Evolutionary conservation across 2,113 vertebrate genomes (phyloP).

Genomic region (Arenaria interpres): DNA sequence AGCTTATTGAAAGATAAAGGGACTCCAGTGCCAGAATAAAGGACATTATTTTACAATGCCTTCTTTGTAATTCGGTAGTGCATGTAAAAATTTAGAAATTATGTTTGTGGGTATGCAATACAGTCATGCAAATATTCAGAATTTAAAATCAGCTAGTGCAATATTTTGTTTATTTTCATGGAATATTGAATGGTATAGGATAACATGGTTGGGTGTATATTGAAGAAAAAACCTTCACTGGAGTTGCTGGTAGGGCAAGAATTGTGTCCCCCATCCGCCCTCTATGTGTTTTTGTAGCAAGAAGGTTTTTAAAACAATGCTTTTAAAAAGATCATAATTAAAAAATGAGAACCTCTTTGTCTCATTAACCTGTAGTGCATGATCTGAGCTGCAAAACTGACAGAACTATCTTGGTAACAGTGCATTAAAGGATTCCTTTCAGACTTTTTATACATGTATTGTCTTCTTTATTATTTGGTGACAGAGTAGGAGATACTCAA

Average conservation of each 20-base stretch:
- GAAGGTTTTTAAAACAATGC: not conserved
- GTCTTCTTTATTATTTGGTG: conserved; percentile 6
- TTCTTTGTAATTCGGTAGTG: not conserved
- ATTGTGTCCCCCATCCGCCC: fast-evolving
- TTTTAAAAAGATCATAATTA: not conserved
- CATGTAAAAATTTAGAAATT: not conserved
- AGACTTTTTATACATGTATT: not conserved
- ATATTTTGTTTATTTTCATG: not conserved
- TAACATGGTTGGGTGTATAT: not conserved
- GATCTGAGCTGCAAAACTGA: not conserved
- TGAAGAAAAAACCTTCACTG: not conserved
- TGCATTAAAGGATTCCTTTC: not conserved
- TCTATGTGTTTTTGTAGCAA: not conserved
- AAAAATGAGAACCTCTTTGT: not conserved
- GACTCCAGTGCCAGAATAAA: not conserved
- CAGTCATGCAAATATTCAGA: not conserved
- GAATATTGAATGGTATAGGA: not conserved
- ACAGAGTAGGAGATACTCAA: not conserved
- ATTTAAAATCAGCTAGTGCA: not conserved
- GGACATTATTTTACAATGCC: not conserved
- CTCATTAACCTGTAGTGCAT: not conserved
- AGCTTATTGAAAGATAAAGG: not conserved
- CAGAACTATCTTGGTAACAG: not conserved
- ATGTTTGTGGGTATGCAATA: not conserved
- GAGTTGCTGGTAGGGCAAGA: not conserved